Percentiles rank a stretch among this genome's conserved stretches.
phyloP scores from a whole-genome alignment of 1,140 invertebrate genomes.

The Scylla paramamosain region DNA sequence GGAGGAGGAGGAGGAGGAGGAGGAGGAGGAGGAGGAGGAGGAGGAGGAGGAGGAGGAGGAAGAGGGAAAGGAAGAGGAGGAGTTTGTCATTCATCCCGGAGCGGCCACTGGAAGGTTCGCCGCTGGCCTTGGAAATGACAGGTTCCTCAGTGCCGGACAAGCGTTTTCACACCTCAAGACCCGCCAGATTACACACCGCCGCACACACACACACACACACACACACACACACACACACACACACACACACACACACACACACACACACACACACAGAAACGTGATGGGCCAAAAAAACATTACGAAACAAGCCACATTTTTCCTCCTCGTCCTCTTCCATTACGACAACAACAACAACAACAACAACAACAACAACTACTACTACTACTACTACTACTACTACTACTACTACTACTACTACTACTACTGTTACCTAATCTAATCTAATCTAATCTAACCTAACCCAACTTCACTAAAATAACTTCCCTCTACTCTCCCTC shows the following conservation, averaged over 20 bases:
- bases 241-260: not conserved
- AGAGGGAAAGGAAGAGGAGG: not conserved
- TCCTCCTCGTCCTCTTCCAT: not conserved
- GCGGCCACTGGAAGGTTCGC: not conserved
- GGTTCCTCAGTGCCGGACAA: conserved; percentile 37
- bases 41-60: conserved; percentile 13
- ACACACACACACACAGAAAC: not conserved
- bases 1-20: not conserved
- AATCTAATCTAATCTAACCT: too few species aligned
- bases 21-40: not conserved
- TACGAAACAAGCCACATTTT: too few species aligned
- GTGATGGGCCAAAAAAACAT: too few species aligned
- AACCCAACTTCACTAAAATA: not conserved
- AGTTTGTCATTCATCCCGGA: not conserved
- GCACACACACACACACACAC: conserved; percentile 5
- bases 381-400: conserved; percentile 22
- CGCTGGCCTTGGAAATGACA: conserved; percentile 48
- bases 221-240: not conserved
- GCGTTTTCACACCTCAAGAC: conserved; percentile 67
- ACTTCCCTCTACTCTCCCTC: not conserved
- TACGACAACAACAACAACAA: too few species aligned
- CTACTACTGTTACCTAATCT: not conserved
- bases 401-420: conserved; percentile 11
- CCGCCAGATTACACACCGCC: conserved; percentile 51
- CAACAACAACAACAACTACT: not conserved